A percentile compares a stretch with the other conserved stretches of the same genome.
Evolutionary conservation across 2,113 vertebrate genomes (phyloP).

Genomic region (Colaptes auratus): DNA sequence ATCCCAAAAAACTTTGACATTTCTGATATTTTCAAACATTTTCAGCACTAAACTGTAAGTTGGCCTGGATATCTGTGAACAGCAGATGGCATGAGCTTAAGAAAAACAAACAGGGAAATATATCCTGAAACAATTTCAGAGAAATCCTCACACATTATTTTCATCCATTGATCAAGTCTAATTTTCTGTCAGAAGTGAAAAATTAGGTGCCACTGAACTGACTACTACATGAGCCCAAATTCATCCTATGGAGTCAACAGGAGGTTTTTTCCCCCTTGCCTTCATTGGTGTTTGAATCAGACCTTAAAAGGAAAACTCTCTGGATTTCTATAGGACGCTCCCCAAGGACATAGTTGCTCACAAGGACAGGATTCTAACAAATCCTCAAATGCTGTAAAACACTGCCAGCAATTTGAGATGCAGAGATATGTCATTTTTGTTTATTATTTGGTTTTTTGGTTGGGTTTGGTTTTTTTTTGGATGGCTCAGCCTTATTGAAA

Average conservation of each 20-base stretch:
- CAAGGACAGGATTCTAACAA: neutral
- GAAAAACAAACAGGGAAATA: neutral
- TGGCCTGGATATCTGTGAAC: neutral
- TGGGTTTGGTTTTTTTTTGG: rapidly evolving
- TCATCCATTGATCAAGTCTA: neutral
- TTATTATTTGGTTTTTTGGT: neutral
- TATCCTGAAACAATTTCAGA: neutral
- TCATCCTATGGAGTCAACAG: neutral
- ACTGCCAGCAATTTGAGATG: neutral
- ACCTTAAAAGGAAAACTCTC: slow-evolving; percentile 32
- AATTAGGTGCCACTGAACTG: neutral
- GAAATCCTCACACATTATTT: neutral
- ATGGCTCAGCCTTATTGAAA: neutral
- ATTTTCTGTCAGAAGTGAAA: slow-evolving; percentile 1
- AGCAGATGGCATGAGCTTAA: slow-evolving; percentile 2
- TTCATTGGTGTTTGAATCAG: neutral
- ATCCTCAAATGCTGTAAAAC: neutral
- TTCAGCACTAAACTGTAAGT: neutral
- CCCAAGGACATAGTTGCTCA: neutral
- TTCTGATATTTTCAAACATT: slow-evolving; percentile 21
- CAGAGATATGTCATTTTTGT: neutral
- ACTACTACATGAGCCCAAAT: neutral
- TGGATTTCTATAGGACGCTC: neutral
- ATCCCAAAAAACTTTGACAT: slow-evolving; percentile 4
- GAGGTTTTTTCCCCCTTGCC: neutral